Evolutionary conservation across 2,113 vertebrate genomes (phyloP).

Genomic region (Empidonax traillii): DNA sequence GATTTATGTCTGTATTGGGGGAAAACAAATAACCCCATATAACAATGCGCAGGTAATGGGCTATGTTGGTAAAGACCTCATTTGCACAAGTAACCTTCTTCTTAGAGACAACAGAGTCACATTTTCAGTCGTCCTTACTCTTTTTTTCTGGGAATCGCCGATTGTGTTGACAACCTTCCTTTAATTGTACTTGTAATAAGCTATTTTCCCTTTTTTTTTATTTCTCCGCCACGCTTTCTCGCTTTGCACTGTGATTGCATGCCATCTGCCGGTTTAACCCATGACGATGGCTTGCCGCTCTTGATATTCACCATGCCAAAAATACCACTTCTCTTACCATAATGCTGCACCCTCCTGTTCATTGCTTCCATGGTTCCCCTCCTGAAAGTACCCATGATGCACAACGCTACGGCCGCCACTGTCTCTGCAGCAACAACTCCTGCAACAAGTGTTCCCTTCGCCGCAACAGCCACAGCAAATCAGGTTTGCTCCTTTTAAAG

Average conservation of each 20-base stretch:
- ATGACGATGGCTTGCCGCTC: conserved; percentile 93
- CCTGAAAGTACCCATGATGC: conserved; percentile 99
- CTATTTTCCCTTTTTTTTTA: conserved; percentile 91
- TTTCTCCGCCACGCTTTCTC: conserved; percentile 92
- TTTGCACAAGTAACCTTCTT: neutral
- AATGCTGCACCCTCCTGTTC: conserved; percentile 97
- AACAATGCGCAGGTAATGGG: neutral
- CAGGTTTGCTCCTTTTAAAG: conserved; percentile 99
- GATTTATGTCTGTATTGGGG: neutral
- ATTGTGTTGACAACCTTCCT: conserved; percentile 89
- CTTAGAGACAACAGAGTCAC: conserved; percentile 11
- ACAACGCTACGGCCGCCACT: conserved; percentile 99
- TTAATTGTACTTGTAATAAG: conserved; percentile 97
- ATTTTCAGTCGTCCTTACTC: conserved; percentile 39
- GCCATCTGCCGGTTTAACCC: conserved; percentile 98
- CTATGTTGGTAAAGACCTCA: neutral
- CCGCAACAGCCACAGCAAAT: conserved; percentile 99
- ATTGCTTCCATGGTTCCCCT: conserved; percentile 89
- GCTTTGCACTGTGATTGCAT: conserved; percentile 98
- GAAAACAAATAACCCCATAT: neutral
- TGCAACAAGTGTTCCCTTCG: conserved; percentile 99
- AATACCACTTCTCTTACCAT: conserved; percentile 91
- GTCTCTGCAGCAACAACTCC: conserved; percentile 98
- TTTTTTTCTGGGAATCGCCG: conserved; percentile 91
- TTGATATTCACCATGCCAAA: conserved; percentile 92